Percentiles rank a stretch among this genome's conserved stretches.
Evolutionary conservation across 2,113 vertebrate species (phyloP).

Genomic region (Vidua chalybeata): DNA sequence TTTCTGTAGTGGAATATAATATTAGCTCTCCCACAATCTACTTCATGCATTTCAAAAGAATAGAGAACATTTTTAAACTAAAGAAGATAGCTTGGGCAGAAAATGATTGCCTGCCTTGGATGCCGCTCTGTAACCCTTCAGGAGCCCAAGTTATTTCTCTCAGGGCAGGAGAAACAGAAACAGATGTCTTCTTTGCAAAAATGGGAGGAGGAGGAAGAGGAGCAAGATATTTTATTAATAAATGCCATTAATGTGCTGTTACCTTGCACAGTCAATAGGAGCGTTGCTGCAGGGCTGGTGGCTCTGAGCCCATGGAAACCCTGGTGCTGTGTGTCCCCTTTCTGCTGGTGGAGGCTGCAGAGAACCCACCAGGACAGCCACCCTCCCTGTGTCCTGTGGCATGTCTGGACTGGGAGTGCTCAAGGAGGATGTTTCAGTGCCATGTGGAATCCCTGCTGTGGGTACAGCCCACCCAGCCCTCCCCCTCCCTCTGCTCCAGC

Average conservation of each 20-base stretch:
- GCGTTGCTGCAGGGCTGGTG: neutral
- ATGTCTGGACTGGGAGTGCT: neutral
- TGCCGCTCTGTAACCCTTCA: conserved; percentile 50
- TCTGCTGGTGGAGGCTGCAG: neutral
- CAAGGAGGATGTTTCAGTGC: neutral
- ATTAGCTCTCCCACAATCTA: conserved; percentile 64
- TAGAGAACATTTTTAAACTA: conserved; percentile 57
- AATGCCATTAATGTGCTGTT: neutral
- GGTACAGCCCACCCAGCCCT: neutral
- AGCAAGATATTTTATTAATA: neutral
- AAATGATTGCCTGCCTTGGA: conserved; percentile 43
- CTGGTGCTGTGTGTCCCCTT: neutral
- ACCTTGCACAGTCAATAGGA: neutral
- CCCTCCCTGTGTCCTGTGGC: neutral
- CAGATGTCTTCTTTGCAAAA: neutral
- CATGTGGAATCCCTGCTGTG: neutral
- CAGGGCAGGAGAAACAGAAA: neutral
- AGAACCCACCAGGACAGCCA: neutral
- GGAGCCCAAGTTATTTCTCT: neutral
- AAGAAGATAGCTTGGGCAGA: conserved; percentile 52
- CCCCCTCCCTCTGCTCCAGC: neutral
- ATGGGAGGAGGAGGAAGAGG: neutral
- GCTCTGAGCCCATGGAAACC: neutral
- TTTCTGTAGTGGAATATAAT: conserved; percentile 65
- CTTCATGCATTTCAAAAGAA: conserved; percentile 64